Base-by-base conservation (phyloP, 2,797 vertebrate species). In the Schizopygopsis malacanthus region DNA sequence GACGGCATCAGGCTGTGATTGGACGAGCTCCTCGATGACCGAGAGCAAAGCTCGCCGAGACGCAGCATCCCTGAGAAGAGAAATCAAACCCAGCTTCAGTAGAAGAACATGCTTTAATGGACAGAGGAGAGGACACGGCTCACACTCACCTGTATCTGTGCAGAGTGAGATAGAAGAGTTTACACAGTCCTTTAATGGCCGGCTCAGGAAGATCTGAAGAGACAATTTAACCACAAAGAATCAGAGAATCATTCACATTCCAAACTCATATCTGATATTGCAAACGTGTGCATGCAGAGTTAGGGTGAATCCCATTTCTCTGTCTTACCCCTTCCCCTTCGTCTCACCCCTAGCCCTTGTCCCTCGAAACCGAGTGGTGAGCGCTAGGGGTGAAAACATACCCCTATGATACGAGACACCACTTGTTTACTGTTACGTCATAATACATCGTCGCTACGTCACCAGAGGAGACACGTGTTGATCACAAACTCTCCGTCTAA, bases 101-200 rank as follows among this genome's bases (percentile, higher is more conserved):
- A 22, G 45, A 63, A 20, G 37, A 4, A 76, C n/a, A 47, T 1
- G 15, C 0, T 69, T 25, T 28, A 37, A 13, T 13, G 6, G 16
- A 56, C 43, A 33, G 8, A 52, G 4, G 39, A 52, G 1, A 43
- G 13, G 82, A 37, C 33, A 16, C 2, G 4, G 12, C 25, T 67
- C 25, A 20, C 45, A 90, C 92, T 93, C 92, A 98, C 98, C 96
- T 95, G 90, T 99, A 99, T 91, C 98, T 97, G 94, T 99, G 97
- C 85, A 98, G 94, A 15, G 98, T 99, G 87, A 99, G 94, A 93
- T 97, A 99, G 94, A 99, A 98, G 78, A 99, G 96, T 88, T 97
- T 99, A 94, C 98, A 99, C 43, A 99, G 94, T 77, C 97, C 98
- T 94, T 97, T 99, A 87, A 99, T 94, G n/a, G 96, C 97, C 52